A percentile compares a stretch with the other conserved stretches of the same genome.
Conservation (phyloP, 1,140 invertebrate genomes). For the Bombyx mandarina region DNA sequence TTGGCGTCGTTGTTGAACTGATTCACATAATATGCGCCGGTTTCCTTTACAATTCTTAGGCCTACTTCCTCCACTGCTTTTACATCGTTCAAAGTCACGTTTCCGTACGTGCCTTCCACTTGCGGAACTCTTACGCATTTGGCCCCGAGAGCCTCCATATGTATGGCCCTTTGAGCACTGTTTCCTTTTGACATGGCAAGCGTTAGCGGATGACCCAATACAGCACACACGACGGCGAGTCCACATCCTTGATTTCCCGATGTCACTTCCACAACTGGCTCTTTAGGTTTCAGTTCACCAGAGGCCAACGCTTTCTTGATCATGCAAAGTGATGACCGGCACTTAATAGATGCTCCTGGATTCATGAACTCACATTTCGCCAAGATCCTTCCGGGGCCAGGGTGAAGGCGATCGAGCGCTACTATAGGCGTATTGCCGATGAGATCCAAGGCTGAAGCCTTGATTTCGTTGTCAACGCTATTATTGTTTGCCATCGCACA, state of each 20-base stretch:
- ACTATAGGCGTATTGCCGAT: slow-evolving; percentile 58
- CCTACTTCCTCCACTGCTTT: slow-evolving; percentile 43
- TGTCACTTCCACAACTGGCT: slow-evolving; percentile 49
- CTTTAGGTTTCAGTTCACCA: slow-evolving; percentile 41
- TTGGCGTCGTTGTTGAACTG: slow-evolving; percentile 48
- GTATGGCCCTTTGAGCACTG: slow-evolving; percentile 50
- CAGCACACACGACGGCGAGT: slow-evolving; percentile 53
- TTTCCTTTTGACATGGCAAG: slow-evolving; percentile 57
- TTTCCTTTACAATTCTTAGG: slow-evolving; percentile 34
- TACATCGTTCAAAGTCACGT: slow-evolving; percentile 51
- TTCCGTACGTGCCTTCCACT: slow-evolving; percentile 56
- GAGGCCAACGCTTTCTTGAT: slow-evolving; percentile 34
- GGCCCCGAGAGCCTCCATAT: slow-evolving; percentile 58
- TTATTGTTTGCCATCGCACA: neutral
- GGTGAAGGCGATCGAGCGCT: slow-evolving; percentile 45
- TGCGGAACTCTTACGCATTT: slow-evolving; percentile 53
- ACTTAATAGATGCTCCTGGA: slow-evolving; percentile 57
- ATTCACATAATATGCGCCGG: slow-evolving; percentile 51
- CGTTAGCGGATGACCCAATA: slow-evolving; percentile 49
- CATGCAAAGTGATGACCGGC: slow-evolving; percentile 52
- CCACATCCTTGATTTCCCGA: slow-evolving; percentile 61
- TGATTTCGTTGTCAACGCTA: slow-evolving; percentile 35
- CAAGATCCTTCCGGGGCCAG: slow-evolving; percentile 49
- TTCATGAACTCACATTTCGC: slow-evolving; percentile 64
- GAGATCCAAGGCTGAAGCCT: slow-evolving; percentile 48